Percentiles rank a stretch among this genome's conserved stretches.
phyloP scores from a whole-genome alignment of 2,797 vertebrate species.

The Momotus momota region DNA sequence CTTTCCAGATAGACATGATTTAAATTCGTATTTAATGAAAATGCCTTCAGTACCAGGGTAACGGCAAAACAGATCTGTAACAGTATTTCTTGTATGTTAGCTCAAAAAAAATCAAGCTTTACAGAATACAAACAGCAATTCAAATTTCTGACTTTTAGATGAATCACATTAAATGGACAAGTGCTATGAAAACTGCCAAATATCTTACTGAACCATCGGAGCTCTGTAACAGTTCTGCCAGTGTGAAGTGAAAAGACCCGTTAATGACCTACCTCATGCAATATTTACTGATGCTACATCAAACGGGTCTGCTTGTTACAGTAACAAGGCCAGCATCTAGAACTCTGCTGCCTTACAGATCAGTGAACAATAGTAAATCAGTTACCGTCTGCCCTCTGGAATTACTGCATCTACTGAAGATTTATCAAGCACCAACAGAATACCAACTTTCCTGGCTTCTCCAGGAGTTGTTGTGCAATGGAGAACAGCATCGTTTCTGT shows the following conservation, averaged over 20 bases:
- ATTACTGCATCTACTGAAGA: background rate
- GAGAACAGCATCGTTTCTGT: background rate
- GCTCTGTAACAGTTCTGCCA: conserved; percentile 30
- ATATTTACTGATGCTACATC: conserved; percentile 76
- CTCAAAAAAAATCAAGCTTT: background rate
- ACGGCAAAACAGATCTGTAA: background rate
- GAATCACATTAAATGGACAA: conserved; percentile 41
- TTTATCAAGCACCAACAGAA: background rate
- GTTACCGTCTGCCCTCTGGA: background rate
- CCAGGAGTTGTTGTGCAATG: background rate
- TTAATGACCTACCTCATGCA: conserved; percentile 75
- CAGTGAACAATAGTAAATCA: conserved; percentile 47
- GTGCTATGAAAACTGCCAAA: conserved; percentile 10
- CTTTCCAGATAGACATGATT: background rate
- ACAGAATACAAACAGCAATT: conserved; percentile 14
- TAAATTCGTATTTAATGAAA: background rate
- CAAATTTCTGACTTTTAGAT: conserved; percentile 35
- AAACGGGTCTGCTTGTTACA: conserved; percentile 62
- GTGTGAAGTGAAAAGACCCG: conserved; percentile 59
- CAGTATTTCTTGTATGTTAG: background rate
- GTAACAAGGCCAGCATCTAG: conserved; percentile 41
- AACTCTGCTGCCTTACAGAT: conserved; percentile 10
- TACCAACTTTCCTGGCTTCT: background rate
- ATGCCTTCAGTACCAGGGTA: background rate
- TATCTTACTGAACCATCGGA: background rate